Conservation (phyloP, 2,113 vertebrate genomes). For the Delphinus delphis region DNA sequence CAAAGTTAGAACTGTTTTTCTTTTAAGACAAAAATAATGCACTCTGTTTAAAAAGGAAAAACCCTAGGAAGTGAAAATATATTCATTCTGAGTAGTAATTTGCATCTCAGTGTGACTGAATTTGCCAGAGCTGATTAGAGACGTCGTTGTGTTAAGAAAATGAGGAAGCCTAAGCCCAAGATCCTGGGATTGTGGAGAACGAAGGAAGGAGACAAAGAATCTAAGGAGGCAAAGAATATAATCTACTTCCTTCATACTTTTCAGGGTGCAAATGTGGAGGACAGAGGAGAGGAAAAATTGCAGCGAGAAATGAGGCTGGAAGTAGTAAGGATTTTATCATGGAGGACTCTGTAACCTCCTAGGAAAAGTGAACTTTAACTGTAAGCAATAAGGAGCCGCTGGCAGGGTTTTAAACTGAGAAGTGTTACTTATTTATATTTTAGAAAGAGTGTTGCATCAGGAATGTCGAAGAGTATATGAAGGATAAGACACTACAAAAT, state of each 20-base stretch:
- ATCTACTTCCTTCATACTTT: background rate
- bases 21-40: background rate
- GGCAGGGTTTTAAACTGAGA: background rate
- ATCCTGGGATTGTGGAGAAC: too few relatives aligned
- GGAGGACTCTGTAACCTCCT: background rate
- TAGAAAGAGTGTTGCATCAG: background rate
- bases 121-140: background rate
- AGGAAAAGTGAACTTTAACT: background rate
- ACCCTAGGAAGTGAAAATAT: background rate
- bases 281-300: background rate
- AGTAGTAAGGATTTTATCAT: background rate
- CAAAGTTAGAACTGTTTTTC: background rate
- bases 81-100: background rate
- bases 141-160: background rate
- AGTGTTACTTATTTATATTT: background rate
- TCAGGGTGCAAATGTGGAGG: background rate
- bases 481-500: background rate
- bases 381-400: background rate
- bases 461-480: background rate
- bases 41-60: background rate
- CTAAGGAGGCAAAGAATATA: background rate
- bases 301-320: background rate
- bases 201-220: background rate
- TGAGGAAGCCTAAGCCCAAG: background rate
- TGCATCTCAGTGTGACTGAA: background rate